These are phyloP conservation scores for Sander vitreus DNA, from an alignment of 2,113 vertebrate genomes.

Conservation along the genomic window DNA sequence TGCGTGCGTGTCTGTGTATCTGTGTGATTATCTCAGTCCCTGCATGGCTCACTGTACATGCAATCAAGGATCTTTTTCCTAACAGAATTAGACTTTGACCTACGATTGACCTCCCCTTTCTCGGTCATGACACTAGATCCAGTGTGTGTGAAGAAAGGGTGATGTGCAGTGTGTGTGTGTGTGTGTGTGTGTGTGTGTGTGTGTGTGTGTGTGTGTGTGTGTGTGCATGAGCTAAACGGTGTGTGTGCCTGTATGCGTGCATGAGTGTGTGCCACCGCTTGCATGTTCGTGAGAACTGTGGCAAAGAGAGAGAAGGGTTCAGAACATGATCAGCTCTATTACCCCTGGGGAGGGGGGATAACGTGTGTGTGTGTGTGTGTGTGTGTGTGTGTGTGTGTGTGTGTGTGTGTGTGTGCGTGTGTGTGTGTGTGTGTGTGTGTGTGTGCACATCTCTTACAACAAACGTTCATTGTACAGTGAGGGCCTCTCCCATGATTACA, in stretches of 20 bases:
- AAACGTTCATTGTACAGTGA: conserved; percentile 82
- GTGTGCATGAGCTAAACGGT: conserved; percentile 16
- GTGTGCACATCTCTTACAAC: conserved; percentile 78
- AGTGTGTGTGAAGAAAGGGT: conserved; percentile 38
- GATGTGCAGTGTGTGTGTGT: conserved; percentile 30
- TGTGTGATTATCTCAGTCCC: conserved; percentile 56
- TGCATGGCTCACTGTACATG: conserved; percentile 63
- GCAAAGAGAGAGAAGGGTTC: conserved; percentile 74
- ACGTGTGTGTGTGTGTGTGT: conserved; percentile 54
- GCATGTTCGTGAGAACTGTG: conserved; percentile 77
- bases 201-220: conserved; percentile 5
- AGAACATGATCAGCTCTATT: conserved; percentile 83
- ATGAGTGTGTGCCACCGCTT: conserved; percentile 60
- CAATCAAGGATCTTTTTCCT: conserved; percentile 68
- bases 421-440: conserved; percentile 42
- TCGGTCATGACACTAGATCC: conserved; percentile 70
- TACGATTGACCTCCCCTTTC: conserved; percentile 64
- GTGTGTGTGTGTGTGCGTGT: conserved; percentile 37
- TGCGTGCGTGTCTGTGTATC: conserved; percentile 46
- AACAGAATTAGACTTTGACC: conserved; percentile 77
- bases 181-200: conserved; percentile 42
- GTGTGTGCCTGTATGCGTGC: not conserved
- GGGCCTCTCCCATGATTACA: conserved; percentile 83
- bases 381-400: conserved; percentile 40
- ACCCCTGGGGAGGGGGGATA: conserved; percentile 77